Evolutionary conservation across 2,113 vertebrate species (phyloP).

Genomic region (Pseudorectes ferrugineus): DNA sequence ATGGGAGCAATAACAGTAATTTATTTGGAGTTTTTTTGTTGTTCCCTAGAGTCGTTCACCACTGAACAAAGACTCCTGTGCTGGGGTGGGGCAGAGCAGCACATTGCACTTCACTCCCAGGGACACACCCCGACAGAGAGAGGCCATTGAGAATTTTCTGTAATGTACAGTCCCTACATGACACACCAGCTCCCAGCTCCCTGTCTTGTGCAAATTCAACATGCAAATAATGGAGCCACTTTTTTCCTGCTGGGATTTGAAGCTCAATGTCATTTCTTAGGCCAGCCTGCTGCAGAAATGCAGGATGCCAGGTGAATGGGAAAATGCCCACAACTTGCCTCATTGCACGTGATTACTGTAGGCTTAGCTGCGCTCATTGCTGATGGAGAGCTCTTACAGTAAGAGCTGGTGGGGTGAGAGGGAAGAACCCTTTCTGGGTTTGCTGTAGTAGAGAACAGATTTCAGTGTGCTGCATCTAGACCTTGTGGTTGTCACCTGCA

Average conservation of each 20-base stretch:
- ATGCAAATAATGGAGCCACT: not conserved
- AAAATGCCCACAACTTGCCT: not conserved
- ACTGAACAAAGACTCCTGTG: not conserved
- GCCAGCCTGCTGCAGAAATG: not conserved
- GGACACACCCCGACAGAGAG: not conserved
- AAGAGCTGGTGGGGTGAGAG: not conserved
- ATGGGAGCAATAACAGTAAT: not conserved
- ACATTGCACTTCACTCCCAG: not conserved
- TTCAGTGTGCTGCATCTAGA: not conserved
- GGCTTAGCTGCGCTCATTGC: not conserved
- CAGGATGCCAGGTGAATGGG: not conserved
- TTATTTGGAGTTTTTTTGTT: not conserved
- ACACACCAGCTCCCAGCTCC: not conserved
- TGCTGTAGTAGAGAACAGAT: not conserved
- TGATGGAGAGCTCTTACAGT: not conserved
- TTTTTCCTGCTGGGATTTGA: not conserved
- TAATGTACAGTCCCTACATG: rapidly evolving
- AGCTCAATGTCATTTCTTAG: not conserved
- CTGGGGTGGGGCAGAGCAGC: not conserved
- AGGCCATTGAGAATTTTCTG: not conserved
- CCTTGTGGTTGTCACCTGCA: not conserved
- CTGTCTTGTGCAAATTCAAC: not conserved
- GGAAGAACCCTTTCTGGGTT: not conserved
- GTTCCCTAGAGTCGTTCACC: not conserved
- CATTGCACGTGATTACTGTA: not conserved